phyloP scores from a whole-genome alignment of 2,888 invertebrate species.

The Pediacus dermestoides region DNA sequence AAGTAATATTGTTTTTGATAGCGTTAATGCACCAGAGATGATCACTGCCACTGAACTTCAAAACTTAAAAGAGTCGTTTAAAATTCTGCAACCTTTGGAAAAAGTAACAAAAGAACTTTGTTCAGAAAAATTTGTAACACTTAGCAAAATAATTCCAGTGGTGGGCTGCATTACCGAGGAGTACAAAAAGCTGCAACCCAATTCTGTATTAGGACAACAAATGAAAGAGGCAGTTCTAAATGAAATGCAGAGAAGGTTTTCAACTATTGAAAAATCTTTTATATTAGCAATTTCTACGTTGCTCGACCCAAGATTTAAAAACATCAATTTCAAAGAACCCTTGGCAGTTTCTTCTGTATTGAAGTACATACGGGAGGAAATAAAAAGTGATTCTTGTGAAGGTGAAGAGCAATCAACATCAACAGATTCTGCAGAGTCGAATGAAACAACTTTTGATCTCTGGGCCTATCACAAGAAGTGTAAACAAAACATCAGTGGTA shows the following conservation, averaged over 20 bases:
- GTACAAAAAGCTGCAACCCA: neutral
- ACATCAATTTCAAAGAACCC: constrained; percentile 17
- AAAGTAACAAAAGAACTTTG: constrained; percentile 36
- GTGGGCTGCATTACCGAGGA: neutral
- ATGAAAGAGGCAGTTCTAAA: constrained; percentile 5
- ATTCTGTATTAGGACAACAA: constrained; percentile 5
- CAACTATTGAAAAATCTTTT: constrained; percentile 10
- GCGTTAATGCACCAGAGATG: no score
- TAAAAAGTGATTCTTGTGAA: no score
- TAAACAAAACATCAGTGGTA: constrained; percentile 4
- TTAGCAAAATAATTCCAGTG: constrained; percentile 13
- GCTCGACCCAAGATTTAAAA: constrained; percentile 17
- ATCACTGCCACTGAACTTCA: constrained; percentile 20
- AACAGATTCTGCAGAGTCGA: neutral
- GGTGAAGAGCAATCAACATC: constrained; percentile 1
- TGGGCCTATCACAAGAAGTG: constrained; percentile 15
- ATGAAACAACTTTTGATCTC: constrained; percentile 13
- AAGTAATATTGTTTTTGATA: no score
- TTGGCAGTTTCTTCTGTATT: constrained; percentile 10
- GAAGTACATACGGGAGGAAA: constrained; percentile 8
- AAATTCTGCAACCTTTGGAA: constrained; percentile 32
- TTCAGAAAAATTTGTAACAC: constrained; percentile 33
- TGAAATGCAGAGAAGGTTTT: constrained; percentile 13
- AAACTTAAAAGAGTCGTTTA: constrained; percentile 22
- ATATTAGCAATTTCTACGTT: constrained; percentile 14